Conservation (phyloP, 1,140 invertebrate genomes). For the Ceratoteleas bidentatus region DNA sequence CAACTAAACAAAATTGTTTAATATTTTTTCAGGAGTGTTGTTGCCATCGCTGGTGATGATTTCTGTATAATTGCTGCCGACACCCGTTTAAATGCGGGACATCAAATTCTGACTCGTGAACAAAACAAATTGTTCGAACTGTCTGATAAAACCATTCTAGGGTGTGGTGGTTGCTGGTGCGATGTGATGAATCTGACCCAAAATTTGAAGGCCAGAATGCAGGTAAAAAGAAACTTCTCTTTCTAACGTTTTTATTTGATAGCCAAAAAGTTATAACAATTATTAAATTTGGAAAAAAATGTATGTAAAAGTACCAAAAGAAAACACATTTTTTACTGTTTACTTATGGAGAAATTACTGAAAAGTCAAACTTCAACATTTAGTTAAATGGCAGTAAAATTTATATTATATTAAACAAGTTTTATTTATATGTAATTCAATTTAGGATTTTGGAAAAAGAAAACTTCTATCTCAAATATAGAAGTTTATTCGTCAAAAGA, state of each 20-base stretch:
- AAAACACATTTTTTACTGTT: no score
- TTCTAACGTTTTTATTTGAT: background rate
- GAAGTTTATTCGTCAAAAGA: no score
- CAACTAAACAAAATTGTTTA: constrained; percentile 4
- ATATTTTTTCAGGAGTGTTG: constrained; percentile 85
- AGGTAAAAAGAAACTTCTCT: no score
- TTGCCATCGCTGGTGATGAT: constrained; percentile 94
- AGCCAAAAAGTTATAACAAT: background rate
- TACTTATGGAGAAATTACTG: no score
- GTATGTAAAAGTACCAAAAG: no score
- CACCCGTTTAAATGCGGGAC: constrained; percentile 95
- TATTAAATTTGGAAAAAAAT: no score
- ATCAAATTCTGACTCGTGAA: constrained; percentile 92
- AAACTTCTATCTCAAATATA: no score
- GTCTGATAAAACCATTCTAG: constrained; percentile 92
- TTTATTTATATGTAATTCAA: no score
- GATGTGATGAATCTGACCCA: constrained; percentile 96
- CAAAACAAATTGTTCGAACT: constrained; percentile 92
- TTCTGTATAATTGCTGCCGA: constrained; percentile 89
- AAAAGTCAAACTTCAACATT: no score
- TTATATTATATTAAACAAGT: no score
- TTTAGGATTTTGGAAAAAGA: no score
- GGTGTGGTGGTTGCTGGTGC: constrained; percentile 97
- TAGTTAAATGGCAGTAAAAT: no score
- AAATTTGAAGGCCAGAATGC: constrained; percentile 92